Evolutionary conservation across 2,113 vertebrate species (phyloP), one percentile per base, ranked within the genome.

Genomic region (Oryzias melastigma): DNA sequence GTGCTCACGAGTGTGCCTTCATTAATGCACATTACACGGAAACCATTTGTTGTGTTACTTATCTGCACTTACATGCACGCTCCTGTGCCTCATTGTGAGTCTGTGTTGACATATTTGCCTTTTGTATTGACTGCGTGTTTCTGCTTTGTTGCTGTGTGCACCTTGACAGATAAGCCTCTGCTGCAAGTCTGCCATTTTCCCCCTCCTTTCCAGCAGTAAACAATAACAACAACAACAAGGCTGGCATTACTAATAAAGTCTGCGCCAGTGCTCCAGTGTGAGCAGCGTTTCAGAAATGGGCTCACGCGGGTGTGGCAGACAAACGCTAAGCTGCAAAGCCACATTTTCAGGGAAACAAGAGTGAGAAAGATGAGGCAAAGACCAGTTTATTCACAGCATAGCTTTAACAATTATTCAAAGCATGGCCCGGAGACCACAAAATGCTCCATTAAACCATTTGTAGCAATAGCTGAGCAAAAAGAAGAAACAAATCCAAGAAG

Each of bases 231-330:
- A 80, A 76, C 74, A 86, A 74, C 71, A 83, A 68, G 81, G 71
- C 73, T 78, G 81, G 77, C 75, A 84, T 83, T 77, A 80, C 79
- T 86, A 87, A 84, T 85, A 84, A 83, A 81, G 77, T 75, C 68
- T 5, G 68, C 48, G 51, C 58, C 73, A 41, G 13, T 5, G 20
- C 62, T 61, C 50, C 44, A 73, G 84, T 81, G 77, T 65, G 65
- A 75, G 63, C 43, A 27, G 35, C n/a, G 62, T 62, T 73, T 68
- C 43, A 65, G 58, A 65, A 62, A 76, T 64, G 70, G 56, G 73
- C 56, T 68, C 35, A n/a, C 5, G 14, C 1, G 24, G 52, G 17
- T 50, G 58, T 41, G 61, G 56, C 15, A 1, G 4, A 17, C 19
- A 13, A 45, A 61, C 24, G 19, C 62, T 66, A 68, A 79, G 62